A percentile compares a stretch with the other conserved stretches of the same genome.
These are phyloP conservation scores for Catajapyx aquilonaris DNA, from an alignment of 1,140 invertebrate species.

Conservation along the genomic window DNA sequence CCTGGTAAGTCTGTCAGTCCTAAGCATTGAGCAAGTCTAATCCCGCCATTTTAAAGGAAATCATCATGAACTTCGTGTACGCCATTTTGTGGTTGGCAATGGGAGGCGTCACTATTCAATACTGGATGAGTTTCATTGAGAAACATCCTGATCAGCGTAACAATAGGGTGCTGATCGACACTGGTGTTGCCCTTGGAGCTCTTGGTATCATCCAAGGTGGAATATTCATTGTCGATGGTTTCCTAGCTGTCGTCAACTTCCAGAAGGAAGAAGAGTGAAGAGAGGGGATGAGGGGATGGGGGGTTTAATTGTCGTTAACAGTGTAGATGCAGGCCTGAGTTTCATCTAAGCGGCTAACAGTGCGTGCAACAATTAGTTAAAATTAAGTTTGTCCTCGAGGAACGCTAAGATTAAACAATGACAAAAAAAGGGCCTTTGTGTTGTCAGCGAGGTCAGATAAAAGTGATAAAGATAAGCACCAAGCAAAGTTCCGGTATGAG, in stretches of 20 bases:
- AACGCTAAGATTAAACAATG: no score
- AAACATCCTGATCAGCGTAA: not conserved
- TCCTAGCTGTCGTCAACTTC: not conserved
- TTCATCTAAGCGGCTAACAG: no score
- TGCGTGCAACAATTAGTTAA: no score
- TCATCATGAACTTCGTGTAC: conserved; percentile 67
- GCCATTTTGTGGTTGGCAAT: conserved; percentile 61
- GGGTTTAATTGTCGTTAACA: no score
- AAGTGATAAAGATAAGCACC: no score
- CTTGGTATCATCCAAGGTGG: not conserved
- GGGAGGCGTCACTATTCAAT: conserved; percentile 60
- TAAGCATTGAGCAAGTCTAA: not conserved
- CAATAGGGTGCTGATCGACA: not conserved
- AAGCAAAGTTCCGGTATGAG: no score
- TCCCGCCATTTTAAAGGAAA: conserved; percentile 34
- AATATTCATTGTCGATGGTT: not conserved
- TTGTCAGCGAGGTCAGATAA: no score
- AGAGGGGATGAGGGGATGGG: no score
- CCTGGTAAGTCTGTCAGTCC: conserved; percentile 21
- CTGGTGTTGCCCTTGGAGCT: not conserved
- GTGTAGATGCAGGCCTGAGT: no score
- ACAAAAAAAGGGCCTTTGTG: no score
- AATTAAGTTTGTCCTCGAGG: no score
- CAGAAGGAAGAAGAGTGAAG: not conserved
- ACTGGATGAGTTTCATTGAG: conserved; percentile 30